phyloP scores from a whole-genome alignment of 2,888 invertebrate species.

The Eristalis tenax region DNA sequence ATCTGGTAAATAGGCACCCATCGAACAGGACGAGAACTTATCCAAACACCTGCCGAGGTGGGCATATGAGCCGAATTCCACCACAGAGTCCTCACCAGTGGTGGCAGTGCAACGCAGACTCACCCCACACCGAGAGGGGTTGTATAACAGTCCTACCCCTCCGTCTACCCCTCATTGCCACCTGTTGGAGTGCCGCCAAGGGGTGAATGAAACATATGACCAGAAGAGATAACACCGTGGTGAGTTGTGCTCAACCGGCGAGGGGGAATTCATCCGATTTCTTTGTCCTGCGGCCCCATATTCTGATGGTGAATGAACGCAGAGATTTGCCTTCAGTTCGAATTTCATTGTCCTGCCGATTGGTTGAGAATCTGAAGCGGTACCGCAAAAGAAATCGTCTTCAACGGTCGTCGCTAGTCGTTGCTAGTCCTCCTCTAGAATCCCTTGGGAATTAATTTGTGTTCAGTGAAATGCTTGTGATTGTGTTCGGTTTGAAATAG shows the following conservation, averaged over 20 bases:
- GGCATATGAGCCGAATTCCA: background rate
- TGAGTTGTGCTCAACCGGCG: constrained; percentile 14
- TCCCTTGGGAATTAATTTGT: background rate
- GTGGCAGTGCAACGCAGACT: constrained; percentile 11
- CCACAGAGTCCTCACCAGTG: background rate
- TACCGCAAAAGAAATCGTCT: background rate
- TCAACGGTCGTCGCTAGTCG: background rate
- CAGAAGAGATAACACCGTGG: constrained; percentile 56
- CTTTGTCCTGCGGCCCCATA: constrained; percentile 31
- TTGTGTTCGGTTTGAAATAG: background rate
- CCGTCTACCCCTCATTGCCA: constrained; percentile 30
- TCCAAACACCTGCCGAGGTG: constrained; percentile 23
- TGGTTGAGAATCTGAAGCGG: constrained; percentile 34
- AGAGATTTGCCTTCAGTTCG: constrained; percentile 48
- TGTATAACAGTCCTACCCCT: constrained; percentile 61
- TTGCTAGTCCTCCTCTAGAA: background rate
- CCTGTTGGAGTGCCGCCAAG: constrained; percentile 26
- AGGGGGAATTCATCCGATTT: constrained; percentile 25
- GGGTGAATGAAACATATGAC: constrained; percentile 42
- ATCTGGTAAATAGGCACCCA: constrained; percentile 8
- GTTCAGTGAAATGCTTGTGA: background rate
- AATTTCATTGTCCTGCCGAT: constrained; percentile 62
- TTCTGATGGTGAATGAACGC: too few relatives aligned
- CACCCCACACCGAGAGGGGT: constrained; percentile 38
- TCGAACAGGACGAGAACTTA: background rate